These are phyloP conservation scores for Danionella cerebrum DNA, from an alignment of 2,113 vertebrate genomes.

Conservation along the genomic window DNA sequence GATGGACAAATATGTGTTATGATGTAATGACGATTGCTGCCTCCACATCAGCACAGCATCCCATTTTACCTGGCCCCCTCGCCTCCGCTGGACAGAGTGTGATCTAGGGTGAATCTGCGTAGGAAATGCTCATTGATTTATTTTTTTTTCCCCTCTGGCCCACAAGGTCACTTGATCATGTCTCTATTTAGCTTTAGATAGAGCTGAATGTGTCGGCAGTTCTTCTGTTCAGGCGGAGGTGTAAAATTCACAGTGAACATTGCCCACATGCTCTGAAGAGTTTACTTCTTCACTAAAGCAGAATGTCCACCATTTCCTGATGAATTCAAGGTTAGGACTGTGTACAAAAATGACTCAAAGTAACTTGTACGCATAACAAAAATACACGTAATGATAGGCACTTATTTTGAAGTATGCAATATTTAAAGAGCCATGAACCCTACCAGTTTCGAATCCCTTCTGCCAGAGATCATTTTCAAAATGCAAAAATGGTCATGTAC, in stretches of 20 bases:
- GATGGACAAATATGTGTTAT: conserved; percentile 9
- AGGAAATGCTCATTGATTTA: conserved; percentile 6
- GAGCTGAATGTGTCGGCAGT: background rate
- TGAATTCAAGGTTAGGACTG: too few species aligned
- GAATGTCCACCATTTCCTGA: too few species aligned
- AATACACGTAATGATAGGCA: too few species aligned
- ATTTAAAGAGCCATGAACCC: too few species aligned
- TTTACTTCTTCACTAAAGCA: background rate
- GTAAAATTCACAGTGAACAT: background rate
- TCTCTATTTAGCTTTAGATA: background rate
- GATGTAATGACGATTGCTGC: background rate
- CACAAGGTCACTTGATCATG: background rate
- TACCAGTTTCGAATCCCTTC: too few species aligned
- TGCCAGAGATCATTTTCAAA: too few species aligned
- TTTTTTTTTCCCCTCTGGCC: background rate
- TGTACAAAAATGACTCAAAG: too few species aligned
- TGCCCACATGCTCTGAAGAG: background rate
- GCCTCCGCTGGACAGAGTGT: conserved; percentile 1
- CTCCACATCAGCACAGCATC: background rate
- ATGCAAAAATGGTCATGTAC: too few species aligned
- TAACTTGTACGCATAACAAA: too few species aligned
- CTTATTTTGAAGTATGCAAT: too few species aligned
- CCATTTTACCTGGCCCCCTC: background rate
- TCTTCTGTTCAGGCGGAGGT: background rate
- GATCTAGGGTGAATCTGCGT: background rate